Evolutionary conservation across 2,797 vertebrate species (phyloP).

Genomic region (Enteromius unitaeniatus): DNA sequence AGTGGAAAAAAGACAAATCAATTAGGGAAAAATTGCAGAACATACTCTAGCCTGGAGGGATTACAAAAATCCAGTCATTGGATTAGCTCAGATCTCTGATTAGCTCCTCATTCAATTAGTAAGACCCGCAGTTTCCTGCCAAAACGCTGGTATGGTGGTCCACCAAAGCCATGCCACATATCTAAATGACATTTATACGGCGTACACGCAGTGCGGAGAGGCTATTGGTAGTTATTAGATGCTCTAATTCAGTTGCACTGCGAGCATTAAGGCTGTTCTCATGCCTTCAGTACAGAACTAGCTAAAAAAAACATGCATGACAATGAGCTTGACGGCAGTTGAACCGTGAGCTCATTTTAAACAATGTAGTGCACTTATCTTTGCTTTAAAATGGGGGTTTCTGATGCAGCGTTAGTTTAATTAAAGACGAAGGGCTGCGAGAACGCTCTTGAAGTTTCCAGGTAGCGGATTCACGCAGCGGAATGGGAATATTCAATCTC

Average conservation of each 20-base stretch:
- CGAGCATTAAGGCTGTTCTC: neutral
- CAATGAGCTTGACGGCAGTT: neutral
- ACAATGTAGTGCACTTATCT: constrained; percentile 1
- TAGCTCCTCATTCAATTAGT: constrained; percentile 60
- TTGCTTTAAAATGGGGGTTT: constrained; percentile 6
- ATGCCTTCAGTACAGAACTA: neutral
- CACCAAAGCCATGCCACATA: constrained; percentile 39
- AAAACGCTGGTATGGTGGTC: constrained; percentile 44
- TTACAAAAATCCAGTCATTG: constrained; percentile 63
- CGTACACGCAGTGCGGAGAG: constrained; percentile 1
- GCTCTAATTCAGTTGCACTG: constrained; percentile 38
- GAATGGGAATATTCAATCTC: constrained; percentile 23
- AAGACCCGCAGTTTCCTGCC: constrained; percentile 46
- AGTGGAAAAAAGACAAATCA: constrained; percentile 61
- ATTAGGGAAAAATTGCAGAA: constrained; percentile 70
- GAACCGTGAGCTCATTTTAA: constrained; percentile 24
- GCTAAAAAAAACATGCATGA: neutral
- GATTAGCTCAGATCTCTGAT: constrained; percentile 69
- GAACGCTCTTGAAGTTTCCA: constrained; percentile 14
- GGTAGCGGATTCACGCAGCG: constrained; percentile 14
- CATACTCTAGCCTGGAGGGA: constrained; percentile 62
- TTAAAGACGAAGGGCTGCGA: constrained; percentile 6
- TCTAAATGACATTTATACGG: constrained; percentile 32
- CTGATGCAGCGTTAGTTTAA: neutral
- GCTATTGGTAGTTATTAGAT: constrained; percentile 18